phyloP scores from a whole-genome alignment of 2,113 vertebrate genomes.

The Mus pahari region DNA sequence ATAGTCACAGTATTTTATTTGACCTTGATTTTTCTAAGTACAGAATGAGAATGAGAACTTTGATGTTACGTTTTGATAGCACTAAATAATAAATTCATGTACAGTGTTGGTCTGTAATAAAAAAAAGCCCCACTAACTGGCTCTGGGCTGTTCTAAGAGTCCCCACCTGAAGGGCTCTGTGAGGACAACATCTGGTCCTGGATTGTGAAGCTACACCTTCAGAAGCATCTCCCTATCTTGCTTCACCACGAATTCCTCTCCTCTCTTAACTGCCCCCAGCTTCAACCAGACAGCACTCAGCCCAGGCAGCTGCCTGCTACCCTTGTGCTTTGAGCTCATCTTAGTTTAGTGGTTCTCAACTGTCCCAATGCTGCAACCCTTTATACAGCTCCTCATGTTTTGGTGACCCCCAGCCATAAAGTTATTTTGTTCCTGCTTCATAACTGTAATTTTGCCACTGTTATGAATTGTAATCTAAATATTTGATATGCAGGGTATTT shows the following conservation, averaged over 20 bases:
- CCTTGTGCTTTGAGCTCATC: not conserved
- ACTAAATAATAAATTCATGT: slow-evolving; percentile 17
- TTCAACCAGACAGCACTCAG: not conserved
- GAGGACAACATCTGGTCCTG: not conserved
- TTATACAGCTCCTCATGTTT: not conserved
- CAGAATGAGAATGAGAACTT: not conserved
- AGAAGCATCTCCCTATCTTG: not conserved
- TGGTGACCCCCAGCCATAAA: not conserved
- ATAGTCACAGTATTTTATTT: not conserved
- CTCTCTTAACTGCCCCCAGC: not conserved
- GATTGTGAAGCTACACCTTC: not conserved
- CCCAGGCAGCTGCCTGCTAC: not conserved
- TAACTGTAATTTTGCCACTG: not conserved
- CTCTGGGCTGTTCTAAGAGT: not conserved
- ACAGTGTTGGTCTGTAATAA: not conserved
- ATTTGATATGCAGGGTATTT: not conserved
- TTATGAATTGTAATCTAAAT: not conserved
- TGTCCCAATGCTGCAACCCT: not conserved
- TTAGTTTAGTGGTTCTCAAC: not conserved
- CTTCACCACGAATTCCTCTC: fast-evolving
- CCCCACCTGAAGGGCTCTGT: not conserved
- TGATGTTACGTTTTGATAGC: not conserved
- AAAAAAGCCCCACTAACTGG: not conserved
- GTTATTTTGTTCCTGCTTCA: not conserved
- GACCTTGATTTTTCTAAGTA: not conserved